Evolutionary conservation across 2,113 vertebrate genomes (phyloP).

Genomic region (Ochotona princeps): DNA sequence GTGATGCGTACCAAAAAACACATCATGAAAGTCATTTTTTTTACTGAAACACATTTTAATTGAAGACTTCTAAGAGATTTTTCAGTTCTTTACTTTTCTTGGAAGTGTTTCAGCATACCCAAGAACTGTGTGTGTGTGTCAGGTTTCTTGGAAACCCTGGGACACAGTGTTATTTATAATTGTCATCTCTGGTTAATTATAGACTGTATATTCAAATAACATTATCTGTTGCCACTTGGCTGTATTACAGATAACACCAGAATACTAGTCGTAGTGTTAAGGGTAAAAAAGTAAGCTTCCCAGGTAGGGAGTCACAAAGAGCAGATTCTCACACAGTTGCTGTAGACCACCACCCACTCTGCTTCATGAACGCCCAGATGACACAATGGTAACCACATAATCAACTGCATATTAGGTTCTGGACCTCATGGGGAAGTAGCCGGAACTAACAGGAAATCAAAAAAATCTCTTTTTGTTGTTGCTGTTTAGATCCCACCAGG

Average conservation of each 20-base stretch:
- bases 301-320: slow-evolving; percentile 6
- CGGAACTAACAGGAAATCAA: neutral
- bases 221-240: slow-evolving; percentile 74
- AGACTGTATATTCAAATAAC: slow-evolving; percentile 80
- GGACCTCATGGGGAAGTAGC: neutral
- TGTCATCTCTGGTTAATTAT: slow-evolving; percentile 87
- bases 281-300: slow-evolving; percentile 20
- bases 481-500: neutral
- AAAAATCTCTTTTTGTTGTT: neutral
- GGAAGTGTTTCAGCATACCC: slow-evolving; percentile 85
- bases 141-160: slow-evolving; percentile 88
- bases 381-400: neutral
- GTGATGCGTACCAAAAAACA: slow-evolving; percentile 62
- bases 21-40: slow-evolving; percentile 81
- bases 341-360: neutral
- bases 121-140: slow-evolving; percentile 83
- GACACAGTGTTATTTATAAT: slow-evolving; percentile 85
- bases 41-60: slow-evolving; percentile 87
- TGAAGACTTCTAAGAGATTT: slow-evolving; percentile 86
- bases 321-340: neutral
- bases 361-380: neutral
- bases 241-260: slow-evolving; percentile 29
- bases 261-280: slow-evolving; percentile 12
- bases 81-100: slow-evolving; percentile 86
- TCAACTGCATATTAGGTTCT: neutral